These are phyloP conservation scores for Hemibagrus wyckioides DNA, from an alignment of 2,113 vertebrate genomes.

Conservation along the genomic window DNA sequence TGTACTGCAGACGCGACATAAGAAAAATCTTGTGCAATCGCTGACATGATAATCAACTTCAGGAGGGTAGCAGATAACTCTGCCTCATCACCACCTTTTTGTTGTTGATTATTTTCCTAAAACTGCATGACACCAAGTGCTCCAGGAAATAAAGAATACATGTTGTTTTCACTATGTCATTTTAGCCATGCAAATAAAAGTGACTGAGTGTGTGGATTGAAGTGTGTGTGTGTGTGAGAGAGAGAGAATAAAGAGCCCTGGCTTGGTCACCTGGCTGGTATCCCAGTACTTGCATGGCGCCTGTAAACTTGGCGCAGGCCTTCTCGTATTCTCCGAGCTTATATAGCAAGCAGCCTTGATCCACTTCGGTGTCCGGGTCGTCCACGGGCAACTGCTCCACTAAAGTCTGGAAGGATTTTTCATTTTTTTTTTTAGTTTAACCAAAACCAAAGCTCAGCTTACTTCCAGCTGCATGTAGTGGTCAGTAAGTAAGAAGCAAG, in stretches of 20 bases:
- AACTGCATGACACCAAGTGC: background rate
- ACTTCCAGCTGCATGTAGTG: conserved; percentile 8
- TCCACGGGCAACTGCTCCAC: conserved; percentile 86
- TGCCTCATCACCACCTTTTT: background rate
- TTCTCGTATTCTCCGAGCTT: conserved; percentile 88
- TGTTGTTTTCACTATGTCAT: background rate
- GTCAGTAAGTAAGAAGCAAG: conserved; percentile 1
- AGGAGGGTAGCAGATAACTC: background rate
- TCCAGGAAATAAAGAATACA: background rate
- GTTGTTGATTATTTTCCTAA: background rate
- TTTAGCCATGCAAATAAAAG: background rate
- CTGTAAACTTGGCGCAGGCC: conserved; percentile 83
- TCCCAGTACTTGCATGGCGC: conserved; percentile 85
- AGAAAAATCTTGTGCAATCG: background rate
- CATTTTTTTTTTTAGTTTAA: background rate
- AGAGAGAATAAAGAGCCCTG: background rate
- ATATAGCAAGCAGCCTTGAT: conserved; percentile 89
- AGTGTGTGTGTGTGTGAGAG: conserved; percentile 26
- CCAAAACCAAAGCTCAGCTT: conserved; percentile 20
- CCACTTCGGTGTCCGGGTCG: conserved; percentile 81
- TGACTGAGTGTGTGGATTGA: background rate
- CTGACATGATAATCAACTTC: background rate
- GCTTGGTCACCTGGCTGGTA: conserved; percentile 76
- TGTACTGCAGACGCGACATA: no score
- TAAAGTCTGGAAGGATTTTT: conserved; percentile 70